Evolutionary conservation across 2,113 vertebrate species (phyloP).

Genomic region (Xenus cinereus): DNA sequence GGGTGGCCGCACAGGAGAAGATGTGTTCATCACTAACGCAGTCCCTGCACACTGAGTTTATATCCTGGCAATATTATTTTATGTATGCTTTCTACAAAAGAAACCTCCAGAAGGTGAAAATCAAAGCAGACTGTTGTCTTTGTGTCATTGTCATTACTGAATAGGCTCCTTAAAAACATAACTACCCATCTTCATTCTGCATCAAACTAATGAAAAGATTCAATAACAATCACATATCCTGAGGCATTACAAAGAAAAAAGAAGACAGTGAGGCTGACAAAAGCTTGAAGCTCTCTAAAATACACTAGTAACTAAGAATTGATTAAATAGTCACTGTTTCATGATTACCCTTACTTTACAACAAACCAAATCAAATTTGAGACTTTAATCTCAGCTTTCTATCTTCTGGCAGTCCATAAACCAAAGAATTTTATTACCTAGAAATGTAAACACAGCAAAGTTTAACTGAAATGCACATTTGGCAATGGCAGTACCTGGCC

Average conservation of each 20-base stretch:
- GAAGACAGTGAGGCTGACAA: not conserved
- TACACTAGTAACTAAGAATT: not conserved
- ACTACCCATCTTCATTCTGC: not conserved
- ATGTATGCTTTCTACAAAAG: not conserved
- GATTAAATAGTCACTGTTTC: not conserved
- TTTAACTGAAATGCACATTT: slow-evolving; percentile 1
- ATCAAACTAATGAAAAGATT: not conserved
- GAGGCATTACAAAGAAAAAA: not conserved
- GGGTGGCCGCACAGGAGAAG: not conserved
- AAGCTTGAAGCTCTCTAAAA: not conserved
- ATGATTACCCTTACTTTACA: not conserved
- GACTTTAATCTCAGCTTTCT: slow-evolving; percentile 25
- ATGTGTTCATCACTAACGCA: not conserved
- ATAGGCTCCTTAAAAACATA: not conserved
- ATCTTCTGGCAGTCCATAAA: slow-evolving; percentile 22
- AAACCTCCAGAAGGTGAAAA: not conserved
- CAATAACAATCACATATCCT: not conserved
- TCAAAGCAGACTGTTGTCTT: not conserved
- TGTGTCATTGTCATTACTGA: not conserved
- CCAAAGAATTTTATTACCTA: slow-evolving; percentile 45
- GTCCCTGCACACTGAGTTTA: not conserved
- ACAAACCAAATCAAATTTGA: slow-evolving; percentile 1
- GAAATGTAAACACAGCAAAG: slow-evolving; percentile 34
- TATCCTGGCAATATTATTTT: not conserved
- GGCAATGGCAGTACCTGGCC: not conserved